A percentile compares a stretch with the other conserved stretches of the same genome.
Conservation (phyloP, 2,888 invertebrate genomes). For the Scaptomyza polygonia region DNA sequence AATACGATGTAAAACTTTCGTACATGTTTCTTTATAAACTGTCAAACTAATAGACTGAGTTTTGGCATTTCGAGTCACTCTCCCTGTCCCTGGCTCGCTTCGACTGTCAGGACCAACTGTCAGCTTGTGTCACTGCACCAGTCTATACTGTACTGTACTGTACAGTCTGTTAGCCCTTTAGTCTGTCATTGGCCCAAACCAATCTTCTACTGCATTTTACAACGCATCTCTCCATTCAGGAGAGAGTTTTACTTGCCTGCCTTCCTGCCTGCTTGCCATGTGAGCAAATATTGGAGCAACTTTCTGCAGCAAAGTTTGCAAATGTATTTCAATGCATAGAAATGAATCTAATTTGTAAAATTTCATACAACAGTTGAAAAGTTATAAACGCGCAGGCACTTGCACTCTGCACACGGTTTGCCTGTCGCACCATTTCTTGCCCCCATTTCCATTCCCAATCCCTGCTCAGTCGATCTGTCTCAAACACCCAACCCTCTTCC, state of each 20-base stretch:
- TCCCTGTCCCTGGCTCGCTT: constrained; percentile 21
- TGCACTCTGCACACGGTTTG: constrained; percentile 71
- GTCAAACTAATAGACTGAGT: constrained; percentile 79
- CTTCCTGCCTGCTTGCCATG: constrained; percentile 26
- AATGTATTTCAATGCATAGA: constrained; percentile 80
- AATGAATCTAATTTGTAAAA: constrained; percentile 81
- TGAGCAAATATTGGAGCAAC: constrained; percentile 76
- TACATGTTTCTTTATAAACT: constrained; percentile 78
- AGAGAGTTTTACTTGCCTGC: background rate
- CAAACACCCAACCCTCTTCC: constrained; percentile 9
- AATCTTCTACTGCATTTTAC: constrained; percentile 45
- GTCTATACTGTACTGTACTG: constrained; percentile 7
- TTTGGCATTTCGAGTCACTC: constrained; percentile 70
- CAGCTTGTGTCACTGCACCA: constrained; percentile 12
- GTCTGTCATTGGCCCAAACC: constrained; percentile 33
- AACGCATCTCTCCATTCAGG: constrained; percentile 23
- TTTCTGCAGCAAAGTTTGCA: constrained; percentile 76
- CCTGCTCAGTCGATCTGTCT: constrained; percentile 7
- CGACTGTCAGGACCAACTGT: constrained; percentile 23
- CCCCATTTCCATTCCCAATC: constrained; percentile 1
- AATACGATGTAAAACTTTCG: constrained; percentile 73
- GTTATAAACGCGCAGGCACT: constrained; percentile 79
- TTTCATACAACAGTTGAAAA: constrained; percentile 80
- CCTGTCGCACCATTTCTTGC: constrained; percentile 26
- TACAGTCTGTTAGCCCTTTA: constrained; percentile 24